phyloP scores from a whole-genome alignment of 1,140 invertebrate genomes.

The Aleiodes sp. region DNA sequence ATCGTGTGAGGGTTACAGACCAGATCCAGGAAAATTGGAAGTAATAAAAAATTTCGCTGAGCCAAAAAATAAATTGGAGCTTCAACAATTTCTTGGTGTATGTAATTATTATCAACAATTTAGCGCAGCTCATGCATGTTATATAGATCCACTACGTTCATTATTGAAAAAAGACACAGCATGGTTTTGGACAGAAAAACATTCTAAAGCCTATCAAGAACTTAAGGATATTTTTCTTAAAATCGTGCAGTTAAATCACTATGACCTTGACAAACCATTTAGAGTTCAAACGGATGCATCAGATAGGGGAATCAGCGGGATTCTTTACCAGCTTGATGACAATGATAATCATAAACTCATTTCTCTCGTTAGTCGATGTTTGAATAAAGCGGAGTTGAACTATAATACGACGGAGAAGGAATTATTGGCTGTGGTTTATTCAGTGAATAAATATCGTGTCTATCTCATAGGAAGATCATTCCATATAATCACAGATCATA shows the following conservation, averaged over 20 bases:
- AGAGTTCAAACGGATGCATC: neutral
- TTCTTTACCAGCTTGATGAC: neutral
- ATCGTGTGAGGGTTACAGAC: neutral
- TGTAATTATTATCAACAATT: conserved; percentile 15
- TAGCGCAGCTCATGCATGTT: neutral
- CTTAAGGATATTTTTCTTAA: neutral
- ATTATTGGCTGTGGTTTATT: conserved; percentile 26
- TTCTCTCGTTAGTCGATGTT: neutral
- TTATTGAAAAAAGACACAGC: neutral
- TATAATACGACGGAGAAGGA: conserved; percentile 34
- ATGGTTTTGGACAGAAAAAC: conserved; percentile 1
- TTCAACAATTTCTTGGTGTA: neutral
- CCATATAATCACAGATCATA: conserved; percentile 22
- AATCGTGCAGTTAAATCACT: neutral
- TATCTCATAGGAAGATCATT: conserved; percentile 16
- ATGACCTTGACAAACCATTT: neutral
- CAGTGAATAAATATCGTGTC: conserved; percentile 19
- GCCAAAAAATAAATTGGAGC: neutral
- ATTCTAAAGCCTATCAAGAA: neutral
- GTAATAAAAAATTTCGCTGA: neutral
- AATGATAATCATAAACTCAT: neutral
- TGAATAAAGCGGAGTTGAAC: conserved; percentile 5
- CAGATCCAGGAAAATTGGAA: neutral
- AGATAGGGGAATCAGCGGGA: neutral
- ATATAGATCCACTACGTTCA: neutral